Base-by-base conservation (phyloP, 1,140 invertebrate species). In the Meteorus sp. region DNA sequence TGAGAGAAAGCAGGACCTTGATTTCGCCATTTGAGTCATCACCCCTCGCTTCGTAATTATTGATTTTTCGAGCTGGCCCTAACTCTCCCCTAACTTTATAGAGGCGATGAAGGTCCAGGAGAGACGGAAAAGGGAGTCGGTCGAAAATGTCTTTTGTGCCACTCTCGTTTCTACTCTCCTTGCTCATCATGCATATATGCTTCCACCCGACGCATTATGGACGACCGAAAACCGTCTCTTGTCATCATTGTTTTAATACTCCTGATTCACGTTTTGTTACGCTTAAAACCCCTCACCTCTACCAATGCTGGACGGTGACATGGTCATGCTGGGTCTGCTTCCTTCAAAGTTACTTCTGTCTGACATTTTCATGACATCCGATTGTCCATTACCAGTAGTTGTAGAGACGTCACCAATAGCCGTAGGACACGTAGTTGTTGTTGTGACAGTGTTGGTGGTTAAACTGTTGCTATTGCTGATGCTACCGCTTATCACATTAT, bases 281-380 rank as follows among this genome's bases (percentile, higher is more conserved):
- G n/a, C 9, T 22, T 35, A 52, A 41, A 53, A 41, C 59, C 60
- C 74, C 84, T 86, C 83, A 91, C 90, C 89, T 85, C 88, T 85
- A 74, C 82, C 82, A 68, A 87, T 81, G 73, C 87, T 88, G 65
- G 87, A 84, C 57, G 90, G 89, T 59, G 89, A 91, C 71, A 90
- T 85, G 58, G 81, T 78, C 70, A 81, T 75, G 51, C 60, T 71
- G 20, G 79, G 77, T 63, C 81, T 75, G 66, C 52, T 75, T 37
- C 61, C 71, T 39, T 82, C 77, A 61, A 74, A 78, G 43, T 66
- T 62, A 61, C 76, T 74, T 41, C 51, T 60, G 50, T 77, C 78
- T 27, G 70, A 61, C 64, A 78, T 70, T 70, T 79, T 81, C 71
- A 80, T 79, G 13, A 67, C 67, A 39, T 77, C 76, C 63, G 72